Evolutionary conservation across 1,140 invertebrate genomes (phyloP).

Genomic region (Agrilus planipennis): DNA sequence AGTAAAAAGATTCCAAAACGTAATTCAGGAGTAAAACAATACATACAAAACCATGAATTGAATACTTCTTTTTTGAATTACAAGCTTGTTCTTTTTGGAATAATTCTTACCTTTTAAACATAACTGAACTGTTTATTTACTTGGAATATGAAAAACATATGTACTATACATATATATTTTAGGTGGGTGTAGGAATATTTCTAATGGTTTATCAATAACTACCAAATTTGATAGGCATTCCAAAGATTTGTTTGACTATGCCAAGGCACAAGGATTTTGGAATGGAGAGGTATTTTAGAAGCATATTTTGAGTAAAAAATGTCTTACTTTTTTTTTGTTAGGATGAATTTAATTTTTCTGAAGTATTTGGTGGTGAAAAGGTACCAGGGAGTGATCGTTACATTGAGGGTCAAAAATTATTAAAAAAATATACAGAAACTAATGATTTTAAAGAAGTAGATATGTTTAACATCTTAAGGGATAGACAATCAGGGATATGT

Average conservation of each 20-base stretch:
- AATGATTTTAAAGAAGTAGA: conserved; percentile 44
- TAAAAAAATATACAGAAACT: conserved; percentile 34
- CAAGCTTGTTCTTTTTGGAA: no score
- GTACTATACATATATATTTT: conserved; percentile 27
- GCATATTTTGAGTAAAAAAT: conserved; percentile 12
- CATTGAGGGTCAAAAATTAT: conserved; percentile 39
- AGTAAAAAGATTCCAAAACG: no score
- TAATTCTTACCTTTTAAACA: no score
- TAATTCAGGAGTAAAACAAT: no score
- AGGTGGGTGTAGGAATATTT: conserved; percentile 56
- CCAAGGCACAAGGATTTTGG: conserved; percentile 50
- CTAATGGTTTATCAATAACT: conserved; percentile 55
- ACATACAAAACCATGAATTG: no score
- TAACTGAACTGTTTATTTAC: no score
- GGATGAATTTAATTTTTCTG: conserved; percentile 46
- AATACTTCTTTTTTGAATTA: no score
- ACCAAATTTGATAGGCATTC: conserved; percentile 58
- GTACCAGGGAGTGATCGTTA: conserved; percentile 33
- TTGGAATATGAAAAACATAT: no score
- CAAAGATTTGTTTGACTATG: conserved; percentile 46
- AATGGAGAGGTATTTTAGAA: conserved; percentile 48
- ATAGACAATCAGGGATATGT: conserved; percentile 52
- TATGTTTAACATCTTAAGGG: conserved; percentile 60
- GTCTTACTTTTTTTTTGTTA: conserved; percentile 23
- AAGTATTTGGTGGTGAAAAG: conserved; percentile 37